Evolutionary conservation across 2,797 vertebrate species (phyloP), one percentile per base, ranked within the genome.

Genomic region (Sebastes itinus): DNA sequence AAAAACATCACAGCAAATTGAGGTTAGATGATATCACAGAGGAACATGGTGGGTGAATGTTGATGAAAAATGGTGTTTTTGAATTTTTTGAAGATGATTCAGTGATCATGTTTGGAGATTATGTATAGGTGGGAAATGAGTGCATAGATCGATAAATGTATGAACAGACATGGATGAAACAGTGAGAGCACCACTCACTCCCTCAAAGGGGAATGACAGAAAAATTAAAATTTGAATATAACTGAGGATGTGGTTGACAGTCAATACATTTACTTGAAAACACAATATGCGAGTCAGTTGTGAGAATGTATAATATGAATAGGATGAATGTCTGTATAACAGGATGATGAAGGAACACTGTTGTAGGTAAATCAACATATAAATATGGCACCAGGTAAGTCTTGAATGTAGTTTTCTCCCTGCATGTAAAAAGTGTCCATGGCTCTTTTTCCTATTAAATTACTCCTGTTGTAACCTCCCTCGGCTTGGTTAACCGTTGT

Each of bases 401-500:
- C 73, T 85, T 81, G 80, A 81, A 76, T 86, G 80, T 91, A 80
- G 65, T 89, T 88, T 91, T 90, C 78, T 92, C 92, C 90, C 92
- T 93, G 93, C 92, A 82, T 89, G 73, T 93, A 81, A 83, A 92
- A 93, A 90, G 62, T 89, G 92, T 94, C 92, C 85, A 80, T 90
- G 87, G 88, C 86, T 93, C 90, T 86, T 90, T 86, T 70, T 82
- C 54, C 75, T 76, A 63, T 86, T 88, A 84, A 87, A 92, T 87
- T 84, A 91, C 77, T 84, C 78, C 83, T 60, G 69, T 46, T 54
- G 22, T 59, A 33, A 66, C 9, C 28, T 49, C 59, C 33, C 12
- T 65, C 20, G 13, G 22, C 7, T 58, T 1, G 7, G 16, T 84
- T 93, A 99, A 94, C 98, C 98, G 74, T 97, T 94, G 95, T 95